Percentiles rank a stretch among this genome's conserved stretches.
Conservation (phyloP, 2,888 invertebrate genomes). For the Macroteleia sp. region DNA sequence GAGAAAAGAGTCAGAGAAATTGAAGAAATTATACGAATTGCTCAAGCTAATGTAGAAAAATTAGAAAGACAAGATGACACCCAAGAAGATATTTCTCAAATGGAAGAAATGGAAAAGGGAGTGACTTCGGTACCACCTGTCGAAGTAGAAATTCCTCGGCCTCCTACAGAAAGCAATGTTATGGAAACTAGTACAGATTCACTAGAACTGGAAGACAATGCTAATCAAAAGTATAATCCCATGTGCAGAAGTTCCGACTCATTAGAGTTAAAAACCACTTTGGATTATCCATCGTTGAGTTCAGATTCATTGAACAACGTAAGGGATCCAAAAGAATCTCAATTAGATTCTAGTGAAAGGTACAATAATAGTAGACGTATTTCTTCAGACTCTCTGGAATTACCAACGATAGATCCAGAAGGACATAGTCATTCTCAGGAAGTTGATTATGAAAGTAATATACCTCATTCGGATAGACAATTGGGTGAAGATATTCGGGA, state of each 20-base stretch:
- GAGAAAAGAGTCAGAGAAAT: constrained; percentile 88
- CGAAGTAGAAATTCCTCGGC: constrained; percentile 35
- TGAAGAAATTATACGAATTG: constrained; percentile 88
- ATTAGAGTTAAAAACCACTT: constrained; percentile 86
- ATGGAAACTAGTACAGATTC: constrained; percentile 88
- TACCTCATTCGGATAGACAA: constrained; percentile 65
- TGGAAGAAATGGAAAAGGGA: constrained; percentile 74
- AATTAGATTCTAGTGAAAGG: constrained; percentile 69
- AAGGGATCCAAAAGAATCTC: constrained; percentile 73
- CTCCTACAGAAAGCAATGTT: constrained; percentile 82
- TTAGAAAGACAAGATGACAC: constrained; percentile 86
- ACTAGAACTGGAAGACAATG: constrained; percentile 85
- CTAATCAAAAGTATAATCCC: constrained; percentile 83
- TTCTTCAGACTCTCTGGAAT: constrained; percentile 81
- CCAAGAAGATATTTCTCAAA: constrained; percentile 85
- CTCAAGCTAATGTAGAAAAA: constrained; percentile 88
- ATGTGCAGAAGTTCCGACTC: constrained; percentile 88
- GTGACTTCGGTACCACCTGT: constrained; percentile 32
- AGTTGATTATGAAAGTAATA: constrained; percentile 59
- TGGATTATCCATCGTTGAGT: constrained; percentile 81
- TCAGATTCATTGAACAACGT: constrained; percentile 82
- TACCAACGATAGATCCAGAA: constrained; percentile 75
- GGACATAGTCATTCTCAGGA: constrained; percentile 62
- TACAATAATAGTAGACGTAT: constrained; percentile 76
- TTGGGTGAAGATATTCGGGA: constrained; percentile 62